Evolutionary conservation across 2,113 vertebrate species (phyloP).

Genomic region (Callionymus lyra): DNA sequence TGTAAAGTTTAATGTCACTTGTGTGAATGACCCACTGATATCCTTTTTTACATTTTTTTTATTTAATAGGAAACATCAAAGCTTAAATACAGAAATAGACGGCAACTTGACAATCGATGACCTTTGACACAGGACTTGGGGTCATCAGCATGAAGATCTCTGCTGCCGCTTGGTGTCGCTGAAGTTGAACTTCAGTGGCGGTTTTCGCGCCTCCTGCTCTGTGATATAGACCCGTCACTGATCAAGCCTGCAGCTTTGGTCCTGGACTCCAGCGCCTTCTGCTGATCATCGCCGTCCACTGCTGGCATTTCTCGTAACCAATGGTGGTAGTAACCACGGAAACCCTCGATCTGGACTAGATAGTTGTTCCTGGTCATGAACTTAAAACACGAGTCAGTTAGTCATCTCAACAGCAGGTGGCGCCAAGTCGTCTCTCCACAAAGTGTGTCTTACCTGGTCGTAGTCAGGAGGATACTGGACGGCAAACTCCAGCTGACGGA

Average conservation of each 20-base stretch:
- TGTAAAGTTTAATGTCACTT: no score
- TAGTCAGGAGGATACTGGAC: slow-evolving; percentile 81
- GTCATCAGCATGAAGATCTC: no score
- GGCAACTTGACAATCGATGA: no score
- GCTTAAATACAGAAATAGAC: no score
- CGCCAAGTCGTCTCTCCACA: background rate
- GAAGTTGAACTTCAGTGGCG: no score
- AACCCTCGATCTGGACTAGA: slow-evolving; percentile 85
- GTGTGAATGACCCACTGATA: no score
- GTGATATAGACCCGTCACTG: no score
- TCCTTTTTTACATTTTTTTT: no score
- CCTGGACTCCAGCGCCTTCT: slow-evolving; percentile 4
- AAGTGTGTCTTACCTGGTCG: slow-evolving; percentile 70
- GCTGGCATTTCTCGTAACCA: slow-evolving; percentile 81
- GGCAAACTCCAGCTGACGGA: slow-evolving; percentile 86
- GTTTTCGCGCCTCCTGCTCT: no score
- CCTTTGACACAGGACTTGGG: no score
- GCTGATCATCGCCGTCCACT: slow-evolving; percentile 53
- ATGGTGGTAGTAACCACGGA: slow-evolving; percentile 84
- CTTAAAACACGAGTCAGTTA: slow-evolving; percentile 45
- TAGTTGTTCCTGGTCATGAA: slow-evolving; percentile 82
- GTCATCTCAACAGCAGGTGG: background rate
- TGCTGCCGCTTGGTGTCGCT: no score
- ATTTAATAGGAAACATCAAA: no score
- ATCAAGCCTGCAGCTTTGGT: background rate